Percentiles rank a stretch among this genome's conserved stretches.
These are phyloP conservation scores for Hydrochoerus hydrochaeris DNA, from an alignment of 2,113 vertebrate genomes.

Conservation along the genomic window DNA sequence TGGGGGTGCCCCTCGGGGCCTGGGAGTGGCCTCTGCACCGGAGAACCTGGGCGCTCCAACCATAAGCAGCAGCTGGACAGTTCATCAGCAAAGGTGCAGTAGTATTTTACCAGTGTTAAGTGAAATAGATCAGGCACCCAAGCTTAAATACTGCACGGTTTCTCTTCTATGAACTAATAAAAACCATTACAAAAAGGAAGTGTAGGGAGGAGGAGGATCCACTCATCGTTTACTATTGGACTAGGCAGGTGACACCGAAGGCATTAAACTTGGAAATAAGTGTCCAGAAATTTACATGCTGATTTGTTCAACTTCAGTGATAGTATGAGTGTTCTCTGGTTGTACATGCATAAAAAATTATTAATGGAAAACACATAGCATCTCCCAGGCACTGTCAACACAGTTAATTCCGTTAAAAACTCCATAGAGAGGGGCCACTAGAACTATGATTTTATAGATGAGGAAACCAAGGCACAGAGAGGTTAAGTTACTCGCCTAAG, in stretches of 20 bases:
- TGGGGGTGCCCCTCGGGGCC: not conserved
- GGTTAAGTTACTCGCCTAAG: not conserved
- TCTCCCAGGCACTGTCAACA: not conserved
- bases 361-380: not conserved
- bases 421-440: not conserved
- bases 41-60: not conserved
- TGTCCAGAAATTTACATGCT: not conserved
- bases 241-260: not conserved
- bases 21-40: not conserved
- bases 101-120: not conserved
- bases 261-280: not conserved
- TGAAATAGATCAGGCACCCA: not conserved
- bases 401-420: constrained; percentile 30
- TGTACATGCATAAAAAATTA: not conserved
- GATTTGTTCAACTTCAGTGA: constrained; percentile 12
- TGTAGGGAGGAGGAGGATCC: not conserved
- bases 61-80: not conserved
- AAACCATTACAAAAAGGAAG: not conserved
- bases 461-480: constrained; percentile 36
- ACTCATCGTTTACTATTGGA: not conserved
- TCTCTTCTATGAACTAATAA: not conserved
- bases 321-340: not conserved
- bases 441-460: not conserved
- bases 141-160: not conserved
- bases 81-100: not conserved